Base-by-base conservation (phyloP, 2,888 invertebrate species). In the Sarcophaga carnaria region DNA sequence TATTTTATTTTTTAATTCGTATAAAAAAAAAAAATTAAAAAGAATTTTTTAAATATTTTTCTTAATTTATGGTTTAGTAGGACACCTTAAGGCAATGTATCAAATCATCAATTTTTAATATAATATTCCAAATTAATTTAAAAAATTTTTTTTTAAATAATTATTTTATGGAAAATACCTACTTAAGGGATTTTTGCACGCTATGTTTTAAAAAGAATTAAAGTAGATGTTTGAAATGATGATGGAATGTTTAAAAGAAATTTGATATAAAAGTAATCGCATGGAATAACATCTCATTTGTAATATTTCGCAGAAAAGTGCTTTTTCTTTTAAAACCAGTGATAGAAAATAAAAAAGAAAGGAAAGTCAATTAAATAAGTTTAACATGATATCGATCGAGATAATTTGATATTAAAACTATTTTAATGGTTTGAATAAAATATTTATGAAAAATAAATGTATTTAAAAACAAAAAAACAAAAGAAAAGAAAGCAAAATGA, bases 31-130 rank as follows among this genome's bases (percentile, higher is more conserved):
- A 37, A 37, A 37, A 37, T 10, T 37, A 2, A 2, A 37, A 37
- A 37, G 37, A 37, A 20, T 45, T 20, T 72, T 60, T 69, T 54
- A 47, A 62, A 22, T 71, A 20, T 27, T 20, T 72, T 45, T 37
- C n/a, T 63, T 59, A 82, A 69, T 75, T 75, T 79, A 66, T 75
- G 74, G 79, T 84, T 84, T 69, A 75, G 79, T 75, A 79, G 83
- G 70, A 74, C 74, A 79, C 71, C 78, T 75, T 45, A 8, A 69
- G 74, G 83, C 54, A 14, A 54, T 54, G 3, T 54, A 54, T 54
- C 14, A 14, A 54, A 4, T 14, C 4, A 54, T 54, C 4, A 4
- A 14, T 54, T 17, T 54, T 54, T 1, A 14, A 54, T 54, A 54
- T 54, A 4, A 54, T 54, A 1, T 54, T 14, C 54, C 54, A 54